Evolutionary conservation across 2,797 vertebrate species (phyloP), one percentile per base, ranked within the genome.

Genomic region (Sparidentex hasta): DNA sequence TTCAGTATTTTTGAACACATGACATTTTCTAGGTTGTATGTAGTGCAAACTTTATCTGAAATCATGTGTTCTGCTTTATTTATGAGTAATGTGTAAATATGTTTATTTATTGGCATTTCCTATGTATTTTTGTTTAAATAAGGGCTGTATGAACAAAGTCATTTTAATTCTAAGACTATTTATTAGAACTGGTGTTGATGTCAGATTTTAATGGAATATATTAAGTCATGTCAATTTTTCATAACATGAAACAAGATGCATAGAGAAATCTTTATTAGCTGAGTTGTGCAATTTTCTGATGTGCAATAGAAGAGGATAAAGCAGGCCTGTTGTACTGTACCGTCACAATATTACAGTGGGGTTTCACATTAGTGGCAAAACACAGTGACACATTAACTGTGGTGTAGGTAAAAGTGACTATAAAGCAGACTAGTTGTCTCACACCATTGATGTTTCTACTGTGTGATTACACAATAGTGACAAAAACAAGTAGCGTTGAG

Each of bases 101-200:
- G 52, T 77, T 51, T 69, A 79, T 81, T 81, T 84, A 66, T 65
- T 70, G 68, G 44, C 50, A 71, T 88, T 87, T 80, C 70, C 57
- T 76, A 70, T 78, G 61, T 83, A 78, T 87, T 77, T 77, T 84
- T 83, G 47, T 87, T 88, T 89, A 63, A 80, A 90, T 83, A 94
- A 93, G 92, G 94, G 93, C 93, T 95, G 88, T 87, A 76, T 71
- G 62, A 77, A 75, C 17, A 7, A 69, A 63, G 52, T 83, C 57
- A 48, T 81, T 84, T 81, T 83, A 50, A 74, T 71, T 72, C 57
- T 21, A 47, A 67, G 65, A 65, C 17, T 59, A 72, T 74, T 80
- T 83, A 84, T 57, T 83, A 82, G 48, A 70, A 69, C 38, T 75
- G 54, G 65, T 67, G 59, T 74, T 54, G 63, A 71, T 75, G 65